Percentiles rank a stretch among this genome's conserved stretches.
phyloP scores from a whole-genome alignment of 2,888 invertebrate genomes.

The Erpobdella octoculata region DNA sequence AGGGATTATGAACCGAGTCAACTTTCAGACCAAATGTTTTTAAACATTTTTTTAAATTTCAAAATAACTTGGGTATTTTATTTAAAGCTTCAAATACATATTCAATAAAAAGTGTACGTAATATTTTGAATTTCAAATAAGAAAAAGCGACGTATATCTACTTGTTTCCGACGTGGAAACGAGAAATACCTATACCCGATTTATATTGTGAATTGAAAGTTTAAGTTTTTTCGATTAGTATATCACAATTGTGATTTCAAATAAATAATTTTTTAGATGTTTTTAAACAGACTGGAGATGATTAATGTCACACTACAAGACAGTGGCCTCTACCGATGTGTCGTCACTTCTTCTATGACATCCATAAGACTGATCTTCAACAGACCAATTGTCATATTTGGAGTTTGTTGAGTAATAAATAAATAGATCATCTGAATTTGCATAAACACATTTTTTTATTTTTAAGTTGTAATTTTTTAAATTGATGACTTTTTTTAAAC shows the following conservation, averaged over 20 bases:
- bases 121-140: no score
- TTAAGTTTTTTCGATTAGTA: no score
- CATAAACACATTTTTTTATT: neutral
- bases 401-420: neutral
- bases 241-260: no score
- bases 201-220: no score
- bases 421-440: no score
- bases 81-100: neutral
- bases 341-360: slow-evolving; percentile 2
- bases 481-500: neutral
- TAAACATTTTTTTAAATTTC: neutral
- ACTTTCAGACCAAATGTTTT: neutral
- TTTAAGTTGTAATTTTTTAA: neutral
- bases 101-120: neutral
- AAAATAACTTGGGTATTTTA: neutral
- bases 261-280: no score
- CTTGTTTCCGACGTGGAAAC: no score
- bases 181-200: no score
- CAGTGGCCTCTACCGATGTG: slow-evolving; percentile 8
- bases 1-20: no score
- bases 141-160: no score
- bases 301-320: slow-evolving; percentile 6
- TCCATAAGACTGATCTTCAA: slow-evolving; percentile 18
- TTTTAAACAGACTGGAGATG: slow-evolving; percentile 14
- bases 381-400: slow-evolving; percentile 9